phyloP scores from a whole-genome alignment of 2,888 invertebrate species.

The Drosophila paramelanica region DNA sequence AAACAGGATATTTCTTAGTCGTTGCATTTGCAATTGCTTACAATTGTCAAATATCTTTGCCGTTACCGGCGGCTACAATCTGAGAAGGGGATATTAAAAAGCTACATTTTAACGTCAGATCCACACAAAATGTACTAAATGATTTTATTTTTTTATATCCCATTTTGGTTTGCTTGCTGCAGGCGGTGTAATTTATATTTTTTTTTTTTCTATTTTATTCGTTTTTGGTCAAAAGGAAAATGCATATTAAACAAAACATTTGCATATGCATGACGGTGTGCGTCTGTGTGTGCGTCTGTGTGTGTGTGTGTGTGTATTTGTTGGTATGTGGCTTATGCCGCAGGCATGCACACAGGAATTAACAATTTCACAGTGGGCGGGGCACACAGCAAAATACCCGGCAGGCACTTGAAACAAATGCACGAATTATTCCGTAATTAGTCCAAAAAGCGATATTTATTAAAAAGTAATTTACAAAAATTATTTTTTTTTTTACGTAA shows the following conservation, averaged over 20 bases:
- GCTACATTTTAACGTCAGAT: neutral
- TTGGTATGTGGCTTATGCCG: slow-evolving; percentile 14
- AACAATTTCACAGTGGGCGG: neutral
- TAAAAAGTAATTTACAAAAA: neutral
- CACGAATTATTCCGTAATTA: neutral
- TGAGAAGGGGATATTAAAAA: slow-evolving; percentile 3
- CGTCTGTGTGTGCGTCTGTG: slow-evolving; percentile 3
- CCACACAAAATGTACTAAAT: slow-evolving; percentile 11
- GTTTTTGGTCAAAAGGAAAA: slow-evolving; percentile 27
- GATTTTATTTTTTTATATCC: slow-evolving; percentile 2
- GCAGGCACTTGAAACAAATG: neutral
- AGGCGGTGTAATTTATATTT: slow-evolving; percentile 8
- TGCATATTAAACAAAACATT: slow-evolving; percentile 33
- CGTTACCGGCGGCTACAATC: neutral
- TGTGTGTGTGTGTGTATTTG: slow-evolving; percentile 6
- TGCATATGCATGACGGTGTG: slow-evolving; percentile 17
- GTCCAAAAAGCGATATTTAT: neutral
- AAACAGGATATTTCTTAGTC: too few relatives aligned
- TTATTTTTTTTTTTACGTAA: too few relatives aligned
- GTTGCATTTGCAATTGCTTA: neutral
- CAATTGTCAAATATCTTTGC: slow-evolving; percentile 1
- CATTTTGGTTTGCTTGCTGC: slow-evolving; percentile 5
- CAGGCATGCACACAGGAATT: slow-evolving; percentile 15
- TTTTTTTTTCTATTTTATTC: slow-evolving; percentile 6
- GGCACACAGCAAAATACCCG: slow-evolving; percentile 14